These are phyloP conservation scores for Propsilocerus akamusi DNA, from an alignment of 1,140 invertebrate genomes.

Conservation along the genomic window DNA sequence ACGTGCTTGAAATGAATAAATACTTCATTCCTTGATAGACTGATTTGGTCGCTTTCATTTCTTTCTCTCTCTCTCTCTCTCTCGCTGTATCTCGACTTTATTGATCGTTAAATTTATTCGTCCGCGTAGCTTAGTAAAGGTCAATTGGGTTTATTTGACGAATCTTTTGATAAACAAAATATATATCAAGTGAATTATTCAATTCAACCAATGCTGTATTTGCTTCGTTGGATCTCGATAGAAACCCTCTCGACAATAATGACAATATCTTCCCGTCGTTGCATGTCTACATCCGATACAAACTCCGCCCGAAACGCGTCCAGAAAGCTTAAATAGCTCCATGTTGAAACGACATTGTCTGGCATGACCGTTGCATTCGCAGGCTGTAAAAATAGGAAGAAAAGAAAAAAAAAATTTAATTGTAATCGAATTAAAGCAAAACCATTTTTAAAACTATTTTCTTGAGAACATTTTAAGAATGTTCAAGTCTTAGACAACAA, in stretches of 20 bases:
- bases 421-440: neutral
- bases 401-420: neutral
- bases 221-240: conserved; percentile 70
- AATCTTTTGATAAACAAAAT: neutral
- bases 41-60: neutral
- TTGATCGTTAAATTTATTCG: neutral
- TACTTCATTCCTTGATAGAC: neutral
- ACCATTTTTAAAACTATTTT: no score
- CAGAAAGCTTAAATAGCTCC: conserved; percentile 84
- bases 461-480: no score
- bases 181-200: neutral
- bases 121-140: no score
- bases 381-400: conserved; percentile 47
- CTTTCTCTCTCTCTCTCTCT: neutral
- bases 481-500: no score
- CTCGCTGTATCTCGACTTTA: neutral
- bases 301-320: conserved; percentile 74
- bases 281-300: conserved; percentile 84
- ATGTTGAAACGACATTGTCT: conserved; percentile 85
- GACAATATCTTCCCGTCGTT: conserved; percentile 79
- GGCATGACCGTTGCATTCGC: conserved; percentile 86
- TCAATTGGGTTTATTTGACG: neutral
- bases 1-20: conserved; percentile 3
- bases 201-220: conserved; percentile 42
- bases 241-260: conserved; percentile 86